Evolutionary conservation across 53 echinoderm and acorn worm genomes (phyloP).

Genomic region (Paracentrotus lividus): DNA sequence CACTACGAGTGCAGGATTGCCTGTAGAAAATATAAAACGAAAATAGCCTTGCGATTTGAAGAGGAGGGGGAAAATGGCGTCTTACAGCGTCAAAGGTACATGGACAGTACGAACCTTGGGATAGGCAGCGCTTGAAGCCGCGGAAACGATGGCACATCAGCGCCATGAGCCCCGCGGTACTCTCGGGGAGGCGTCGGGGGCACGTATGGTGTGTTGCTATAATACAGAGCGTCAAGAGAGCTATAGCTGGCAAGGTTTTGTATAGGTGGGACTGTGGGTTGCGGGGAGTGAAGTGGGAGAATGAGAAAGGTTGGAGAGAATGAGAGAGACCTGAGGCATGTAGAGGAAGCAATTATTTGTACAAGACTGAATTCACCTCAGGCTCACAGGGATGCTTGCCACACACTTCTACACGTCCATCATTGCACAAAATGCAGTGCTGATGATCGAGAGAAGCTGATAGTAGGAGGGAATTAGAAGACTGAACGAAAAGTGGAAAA

Average conservation of each 20-base stretch:
- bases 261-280: background rate
- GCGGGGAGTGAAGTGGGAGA: slow-evolving; percentile 15
- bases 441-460: background rate
- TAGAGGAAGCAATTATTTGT: slow-evolving; percentile 72
- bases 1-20: background rate
- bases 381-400: slow-evolving; percentile 58
- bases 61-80: slow-evolving; percentile 2
- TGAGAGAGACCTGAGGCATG: slow-evolving; percentile 41
- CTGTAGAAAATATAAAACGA: background rate
- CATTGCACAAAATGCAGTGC: background rate
- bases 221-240: slow-evolving; percentile 35
- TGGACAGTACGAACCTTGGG: background rate
- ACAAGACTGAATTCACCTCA: slow-evolving; percentile 67
- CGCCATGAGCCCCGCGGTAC: slow-evolving; percentile 30
- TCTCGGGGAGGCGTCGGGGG: slow-evolving; percentile 50
- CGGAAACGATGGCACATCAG: slow-evolving; percentile 65
- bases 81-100: background rate
- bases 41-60: background rate
- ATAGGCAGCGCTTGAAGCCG: slow-evolving; percentile 60
- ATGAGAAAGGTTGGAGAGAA: slow-evolving; percentile 28
- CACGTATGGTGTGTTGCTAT: slow-evolving; percentile 61
- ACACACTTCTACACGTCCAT: slow-evolving; percentile 60
- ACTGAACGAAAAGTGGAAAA: background rate
- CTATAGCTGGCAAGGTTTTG: background rate
- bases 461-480: background rate